Evolutionary conservation across 2,797 vertebrate genomes (phyloP).

Genomic region (Enteromius anoplus): DNA sequence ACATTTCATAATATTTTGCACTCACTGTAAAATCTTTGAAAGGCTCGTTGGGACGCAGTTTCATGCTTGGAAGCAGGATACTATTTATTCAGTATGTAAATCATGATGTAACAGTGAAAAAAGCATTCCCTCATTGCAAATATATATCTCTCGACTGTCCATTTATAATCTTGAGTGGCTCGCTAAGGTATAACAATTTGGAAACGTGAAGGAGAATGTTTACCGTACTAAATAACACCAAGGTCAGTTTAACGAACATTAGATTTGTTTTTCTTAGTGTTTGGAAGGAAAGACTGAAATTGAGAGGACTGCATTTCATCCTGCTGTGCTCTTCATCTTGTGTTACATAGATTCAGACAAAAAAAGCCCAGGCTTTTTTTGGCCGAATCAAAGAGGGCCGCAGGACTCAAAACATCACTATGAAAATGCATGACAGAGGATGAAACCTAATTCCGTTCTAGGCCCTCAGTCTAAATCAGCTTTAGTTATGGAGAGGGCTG

Average conservation of each 20-base stretch:
- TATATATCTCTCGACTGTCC: conserved; percentile 24
- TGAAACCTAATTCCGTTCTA: conserved; percentile 52
- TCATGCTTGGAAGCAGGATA: conserved; percentile 30
- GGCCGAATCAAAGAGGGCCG: conserved; percentile 42
- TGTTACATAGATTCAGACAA: conserved; percentile 34
- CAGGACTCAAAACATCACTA: conserved; percentile 50
- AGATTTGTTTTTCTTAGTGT: conserved; percentile 31
- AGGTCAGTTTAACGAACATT: conserved; percentile 26
- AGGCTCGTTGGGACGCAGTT: conserved; percentile 10
- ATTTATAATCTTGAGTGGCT: conserved; percentile 30
- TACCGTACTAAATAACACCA: conserved; percentile 16
- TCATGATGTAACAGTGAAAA: conserved; percentile 34
- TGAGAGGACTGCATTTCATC: not conserved
- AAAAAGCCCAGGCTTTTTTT: conserved; percentile 6
- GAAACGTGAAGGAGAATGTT: conserved; percentile 6
- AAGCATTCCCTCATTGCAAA: conserved; percentile 24
- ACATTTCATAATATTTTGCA: conserved; percentile 25
- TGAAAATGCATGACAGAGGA: conserved; percentile 46
- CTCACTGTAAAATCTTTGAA: conserved; percentile 38
- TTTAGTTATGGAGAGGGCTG: conserved; percentile 59
- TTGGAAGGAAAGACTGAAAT: conserved; percentile 31
- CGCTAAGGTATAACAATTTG: conserved; percentile 19
- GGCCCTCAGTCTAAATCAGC: conserved; percentile 49
- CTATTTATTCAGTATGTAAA: conserved; percentile 42
- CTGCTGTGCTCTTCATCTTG: conserved; percentile 28